Conservation (phyloP, 2,113 vertebrate species). For the Ammodytes dubius region DNA sequence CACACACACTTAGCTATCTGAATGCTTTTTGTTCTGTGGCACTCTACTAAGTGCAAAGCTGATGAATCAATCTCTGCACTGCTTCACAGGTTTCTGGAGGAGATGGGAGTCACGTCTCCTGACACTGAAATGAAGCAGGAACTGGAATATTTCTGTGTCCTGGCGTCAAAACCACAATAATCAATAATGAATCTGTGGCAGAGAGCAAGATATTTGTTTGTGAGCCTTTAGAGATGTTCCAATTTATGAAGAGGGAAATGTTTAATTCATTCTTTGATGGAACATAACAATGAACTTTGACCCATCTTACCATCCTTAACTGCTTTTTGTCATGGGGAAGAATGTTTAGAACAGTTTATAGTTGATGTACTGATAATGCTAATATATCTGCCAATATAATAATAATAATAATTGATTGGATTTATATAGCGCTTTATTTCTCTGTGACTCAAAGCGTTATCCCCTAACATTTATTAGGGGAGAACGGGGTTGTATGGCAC, state of each 20-base stretch:
- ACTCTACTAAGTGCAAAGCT: not conserved
- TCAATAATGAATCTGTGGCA: not conserved
- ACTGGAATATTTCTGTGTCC: constrained; percentile 74
- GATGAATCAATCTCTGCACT: not conserved
- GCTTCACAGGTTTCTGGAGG: constrained; percentile 72
- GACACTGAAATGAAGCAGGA: constrained; percentile 68
- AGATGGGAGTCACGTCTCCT: constrained; percentile 78
- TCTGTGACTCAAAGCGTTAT: too few relatives aligned
- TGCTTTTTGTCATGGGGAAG: not conserved
- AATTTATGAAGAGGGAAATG: not conserved
- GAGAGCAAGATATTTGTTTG: not conserved
- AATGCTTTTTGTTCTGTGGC: not conserved
- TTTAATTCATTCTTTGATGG: not conserved
- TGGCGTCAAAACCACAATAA: constrained; percentile 79
- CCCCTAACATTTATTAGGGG: too few relatives aligned
- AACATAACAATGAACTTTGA: not conserved
- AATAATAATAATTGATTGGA: too few relatives aligned
- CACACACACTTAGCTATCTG: not conserved
- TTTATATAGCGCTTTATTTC: too few relatives aligned
- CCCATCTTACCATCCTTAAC: not conserved
- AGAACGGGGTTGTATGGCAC: too few relatives aligned
- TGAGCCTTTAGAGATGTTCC: not conserved
- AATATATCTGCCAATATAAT: too few relatives aligned
- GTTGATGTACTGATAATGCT: not conserved
- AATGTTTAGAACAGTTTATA: not conserved